These are phyloP conservation scores for Macropis europaea DNA, from an alignment of 2,888 invertebrate species.

Conservation along the genomic window DNA sequence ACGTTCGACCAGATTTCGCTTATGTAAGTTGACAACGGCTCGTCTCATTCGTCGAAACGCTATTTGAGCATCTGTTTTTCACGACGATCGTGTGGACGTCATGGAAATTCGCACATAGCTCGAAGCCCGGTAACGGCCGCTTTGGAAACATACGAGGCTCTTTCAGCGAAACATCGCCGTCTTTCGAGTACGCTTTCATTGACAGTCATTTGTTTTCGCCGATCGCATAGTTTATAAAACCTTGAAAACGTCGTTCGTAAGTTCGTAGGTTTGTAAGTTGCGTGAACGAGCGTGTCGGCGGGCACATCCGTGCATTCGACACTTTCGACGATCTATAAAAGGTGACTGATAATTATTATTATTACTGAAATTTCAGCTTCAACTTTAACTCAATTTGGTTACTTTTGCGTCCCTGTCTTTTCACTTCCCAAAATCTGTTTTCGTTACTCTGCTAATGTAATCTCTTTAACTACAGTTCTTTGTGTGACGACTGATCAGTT, in stretches of 20 bases:
- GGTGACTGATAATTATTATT: slow-evolving; percentile 29
- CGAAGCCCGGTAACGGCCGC: slow-evolving; percentile 51
- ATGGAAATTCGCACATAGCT: slow-evolving; percentile 42
- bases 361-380: too few species aligned
- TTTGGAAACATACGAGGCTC: slow-evolving; percentile 36
- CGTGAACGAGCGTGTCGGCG: too few species aligned
- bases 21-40: slow-evolving; percentile 20
- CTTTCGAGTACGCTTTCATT: slow-evolving; percentile 44
- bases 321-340: slow-evolving; percentile 28
- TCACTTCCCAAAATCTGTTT: too few species aligned
- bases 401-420: too few species aligned
- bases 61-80: slow-evolving; percentile 37
- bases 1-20: slow-evolving; percentile 17
- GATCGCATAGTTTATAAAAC: slow-evolving; percentile 11
- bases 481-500: too few species aligned
- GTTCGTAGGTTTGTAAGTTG: too few species aligned
- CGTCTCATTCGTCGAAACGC: slow-evolving; percentile 8
- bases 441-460: too few species aligned
- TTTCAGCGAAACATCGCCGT: slow-evolving; percentile 40
- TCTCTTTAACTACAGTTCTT: too few species aligned
- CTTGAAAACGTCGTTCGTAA: not conserved
- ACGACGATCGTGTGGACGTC: slow-evolving; percentile 9
- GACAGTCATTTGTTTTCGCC: slow-evolving; percentile 48
- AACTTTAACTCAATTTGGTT: too few species aligned
- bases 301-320: too few species aligned